phyloP scores from a whole-genome alignment of 2,797 vertebrate species.

The Gymnoscopelus braueri region DNA sequence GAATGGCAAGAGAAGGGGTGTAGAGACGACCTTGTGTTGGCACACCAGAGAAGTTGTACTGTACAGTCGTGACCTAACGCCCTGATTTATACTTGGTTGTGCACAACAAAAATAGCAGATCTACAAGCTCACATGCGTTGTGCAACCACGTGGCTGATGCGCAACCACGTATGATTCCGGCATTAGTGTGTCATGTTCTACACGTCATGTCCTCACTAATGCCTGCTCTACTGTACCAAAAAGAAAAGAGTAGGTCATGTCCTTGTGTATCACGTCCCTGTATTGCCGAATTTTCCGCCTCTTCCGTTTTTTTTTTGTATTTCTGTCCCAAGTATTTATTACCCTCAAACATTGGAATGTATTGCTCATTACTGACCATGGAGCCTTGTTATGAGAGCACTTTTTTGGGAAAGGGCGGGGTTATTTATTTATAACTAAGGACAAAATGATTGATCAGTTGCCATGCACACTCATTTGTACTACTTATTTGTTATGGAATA shows the following conservation, averaged over 20 bases:
- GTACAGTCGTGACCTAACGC: background rate
- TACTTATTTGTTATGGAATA: conserved; percentile 25
- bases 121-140: too few relatives aligned
- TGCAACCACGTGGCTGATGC: too few relatives aligned
- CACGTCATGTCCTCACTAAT: background rate
- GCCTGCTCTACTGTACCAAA: conserved; percentile 5
- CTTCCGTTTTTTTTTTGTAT: conserved; percentile 7
- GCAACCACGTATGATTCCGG: too few relatives aligned
- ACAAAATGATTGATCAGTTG: conserved; percentile 43
- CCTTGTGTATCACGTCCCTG: background rate
- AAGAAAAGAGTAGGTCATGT: background rate
- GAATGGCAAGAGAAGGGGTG: background rate
- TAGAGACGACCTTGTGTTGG: background rate
- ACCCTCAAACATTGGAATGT: conserved; percentile 43
- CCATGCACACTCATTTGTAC: conserved; percentile 31
- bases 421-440: conserved; percentile 54
- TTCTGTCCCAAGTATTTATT: conserved; percentile 16
- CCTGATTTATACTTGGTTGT: too few relatives aligned
- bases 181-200: background rate
- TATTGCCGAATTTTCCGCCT: conserved; percentile 45
- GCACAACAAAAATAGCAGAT: too few relatives aligned
- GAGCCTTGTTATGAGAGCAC: conserved; percentile 37
- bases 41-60: background rate
- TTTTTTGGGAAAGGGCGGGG: conserved; percentile 27
- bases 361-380: conserved; percentile 35